Conservation (phyloP, 2,113 vertebrate species). For the Choloepus hoffmanni region DNA sequence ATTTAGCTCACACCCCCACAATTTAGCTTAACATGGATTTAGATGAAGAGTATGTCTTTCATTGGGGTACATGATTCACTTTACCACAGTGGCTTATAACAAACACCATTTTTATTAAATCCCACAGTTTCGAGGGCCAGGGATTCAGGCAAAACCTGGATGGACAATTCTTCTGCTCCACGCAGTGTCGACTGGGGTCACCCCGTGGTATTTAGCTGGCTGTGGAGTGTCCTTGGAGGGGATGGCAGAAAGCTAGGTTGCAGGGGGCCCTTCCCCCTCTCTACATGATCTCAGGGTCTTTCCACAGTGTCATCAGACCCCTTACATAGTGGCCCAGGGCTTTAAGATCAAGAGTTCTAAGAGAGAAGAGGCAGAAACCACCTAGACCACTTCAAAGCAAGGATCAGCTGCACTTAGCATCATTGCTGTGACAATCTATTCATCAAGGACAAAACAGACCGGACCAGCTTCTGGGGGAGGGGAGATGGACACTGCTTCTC, state of each 20-base stretch:
- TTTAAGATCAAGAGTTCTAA: conserved; percentile 2
- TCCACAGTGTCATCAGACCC: not conserved
- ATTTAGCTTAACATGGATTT: too few species aligned
- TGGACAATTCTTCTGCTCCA: not conserved
- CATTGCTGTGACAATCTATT: not conserved
- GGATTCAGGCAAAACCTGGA: not conserved
- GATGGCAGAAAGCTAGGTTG: not conserved
- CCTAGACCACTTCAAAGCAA: not conserved
- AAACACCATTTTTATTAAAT: not conserved
- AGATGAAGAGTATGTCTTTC: too few species aligned
- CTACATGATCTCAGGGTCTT: not conserved
- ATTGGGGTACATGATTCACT: too few species aligned
- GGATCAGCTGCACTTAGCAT: not conserved
- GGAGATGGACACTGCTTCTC: not conserved
- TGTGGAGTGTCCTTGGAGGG: not conserved
- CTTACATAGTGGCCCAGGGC: not conserved
- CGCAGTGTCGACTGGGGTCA: not conserved
- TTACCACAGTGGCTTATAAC: not conserved
- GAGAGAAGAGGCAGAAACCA: not conserved
- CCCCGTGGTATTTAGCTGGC: not conserved
- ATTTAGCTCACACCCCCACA: too few species aligned
- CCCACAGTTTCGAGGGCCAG: not conserved
- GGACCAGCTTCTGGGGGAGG: not conserved
- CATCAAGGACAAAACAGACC: not conserved
- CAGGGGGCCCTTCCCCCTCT: not conserved